Percentiles rank a stretch among this genome's conserved stretches.
These are phyloP conservation scores for Chrysopilus asiliformis DNA, from an alignment of 2,888 invertebrate species.

Conservation along the genomic window DNA sequence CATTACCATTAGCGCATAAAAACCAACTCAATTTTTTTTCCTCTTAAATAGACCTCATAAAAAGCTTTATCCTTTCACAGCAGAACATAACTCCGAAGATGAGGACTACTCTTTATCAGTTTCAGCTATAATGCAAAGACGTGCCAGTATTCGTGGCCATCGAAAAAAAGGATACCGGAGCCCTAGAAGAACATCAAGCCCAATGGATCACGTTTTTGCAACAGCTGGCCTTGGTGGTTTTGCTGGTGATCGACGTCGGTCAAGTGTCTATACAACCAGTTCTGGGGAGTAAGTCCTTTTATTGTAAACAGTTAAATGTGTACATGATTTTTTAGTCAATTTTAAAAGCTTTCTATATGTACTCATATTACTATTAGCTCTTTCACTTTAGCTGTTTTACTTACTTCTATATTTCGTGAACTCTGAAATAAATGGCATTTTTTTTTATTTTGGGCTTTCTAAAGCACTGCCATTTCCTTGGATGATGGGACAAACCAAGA, in stretches of 20 bases:
- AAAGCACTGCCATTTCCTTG: conserved; percentile 63
- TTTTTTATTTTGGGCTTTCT: conserved; percentile 13
- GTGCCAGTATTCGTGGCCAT: conserved; percentile 59
- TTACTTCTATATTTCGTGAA: not conserved
- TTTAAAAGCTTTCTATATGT: not conserved
- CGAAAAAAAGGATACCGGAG: conserved; percentile 45
- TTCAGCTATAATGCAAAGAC: conserved; percentile 67
- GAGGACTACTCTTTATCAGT: conserved; percentile 79
- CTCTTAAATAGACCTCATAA: too few species aligned
- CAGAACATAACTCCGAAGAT: conserved; percentile 40
- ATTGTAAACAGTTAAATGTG: not conserved
- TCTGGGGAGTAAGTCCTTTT: conserved; percentile 62
- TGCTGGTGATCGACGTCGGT: conserved; percentile 41
- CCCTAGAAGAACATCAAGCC: conserved; percentile 47
- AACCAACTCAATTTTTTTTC: too few species aligned
- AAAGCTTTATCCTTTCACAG: not conserved
- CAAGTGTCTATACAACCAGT: conserved; percentile 71
- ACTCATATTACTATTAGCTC: not conserved
- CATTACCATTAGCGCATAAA: too few species aligned
- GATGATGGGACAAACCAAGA: conserved; percentile 50
- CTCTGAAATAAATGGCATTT: conserved; percentile 9
- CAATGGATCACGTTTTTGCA: conserved; percentile 36
- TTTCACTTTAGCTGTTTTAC: not conserved
- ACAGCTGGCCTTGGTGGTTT: conserved; percentile 20
- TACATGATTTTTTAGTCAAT: not conserved